phyloP scores from a whole-genome alignment of 2,797 vertebrate genomes.

The Galago senegalensis region DNA sequence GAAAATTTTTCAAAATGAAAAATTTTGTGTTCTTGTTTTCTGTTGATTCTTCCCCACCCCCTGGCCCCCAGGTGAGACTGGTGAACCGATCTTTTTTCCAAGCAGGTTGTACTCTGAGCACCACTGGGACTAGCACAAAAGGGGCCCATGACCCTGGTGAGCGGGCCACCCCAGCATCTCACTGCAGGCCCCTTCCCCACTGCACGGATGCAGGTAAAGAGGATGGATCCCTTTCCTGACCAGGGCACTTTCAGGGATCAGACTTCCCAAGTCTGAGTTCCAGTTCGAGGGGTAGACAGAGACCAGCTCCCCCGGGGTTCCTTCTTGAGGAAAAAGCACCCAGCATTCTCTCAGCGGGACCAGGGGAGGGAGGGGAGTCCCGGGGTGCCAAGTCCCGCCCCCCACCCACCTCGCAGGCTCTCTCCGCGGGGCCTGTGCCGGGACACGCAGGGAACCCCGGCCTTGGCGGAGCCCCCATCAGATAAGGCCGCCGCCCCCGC shows the following conservation, averaged over 20 bases:
- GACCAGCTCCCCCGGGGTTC: background rate
- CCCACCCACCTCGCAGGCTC: conserved; percentile 1
- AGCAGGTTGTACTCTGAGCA: background rate
- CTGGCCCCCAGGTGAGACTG: background rate
- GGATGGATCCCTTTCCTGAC: background rate
- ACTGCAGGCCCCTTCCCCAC: background rate
- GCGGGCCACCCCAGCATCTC: background rate
- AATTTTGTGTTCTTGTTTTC: background rate
- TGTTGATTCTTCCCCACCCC: background rate
- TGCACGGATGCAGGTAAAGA: accelerated
- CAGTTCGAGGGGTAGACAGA: background rate
- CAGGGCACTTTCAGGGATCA: background rate
- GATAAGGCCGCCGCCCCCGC: conserved; percentile 79
- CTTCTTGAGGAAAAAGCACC: background rate
- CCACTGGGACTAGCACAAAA: background rate
- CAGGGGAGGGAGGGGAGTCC: too few relatives aligned
- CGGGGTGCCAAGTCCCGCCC: background rate
- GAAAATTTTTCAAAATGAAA: conserved; percentile 6
- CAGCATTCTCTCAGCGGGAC: background rate
- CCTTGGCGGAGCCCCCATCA: conserved; percentile 77
- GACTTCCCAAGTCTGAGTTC: background rate
- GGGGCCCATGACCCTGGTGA: background rate
- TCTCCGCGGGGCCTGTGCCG: conserved; percentile 35
- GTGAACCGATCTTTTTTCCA: background rate
- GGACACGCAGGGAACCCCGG: conserved; percentile 76